These are phyloP conservation scores for rat (Rattus norvegicus) DNA, from an alignment of 2,113 vertebrate species.

Conservation along the genomic window GRCr8 NC_086026.1:103891001-103891500, in stretches of 20 bases:
- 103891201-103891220: not conserved
- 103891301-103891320: not conserved
- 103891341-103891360: conserved; percentile 19
- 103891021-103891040: conserved; percentile 13
- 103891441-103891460: too few species aligned
- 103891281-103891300: not conserved
- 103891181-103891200: conserved; percentile 35
- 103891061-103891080: not conserved
- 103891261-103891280: not conserved
- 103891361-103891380: not conserved
- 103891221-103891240: conserved; percentile 1
- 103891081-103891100: not conserved
- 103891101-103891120: conserved; percentile 27
- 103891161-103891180: conserved; percentile 6
- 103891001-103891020: conserved; percentile 38
- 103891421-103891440: not conserved
- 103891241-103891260: conserved; percentile 31
- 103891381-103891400: not conserved
- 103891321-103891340: not conserved
- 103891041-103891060: conserved; percentile 39
- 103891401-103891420: not conserved
- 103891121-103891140: conserved; percentile 17
- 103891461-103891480: conserved; percentile 17
- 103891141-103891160: conserved; percentile 37
- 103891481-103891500: not conserved